Percentiles rank a stretch among this genome's conserved stretches.
Conservation (phyloP, 2,888 invertebrate species). For the Poecilobothrus nobilitatus region DNA sequence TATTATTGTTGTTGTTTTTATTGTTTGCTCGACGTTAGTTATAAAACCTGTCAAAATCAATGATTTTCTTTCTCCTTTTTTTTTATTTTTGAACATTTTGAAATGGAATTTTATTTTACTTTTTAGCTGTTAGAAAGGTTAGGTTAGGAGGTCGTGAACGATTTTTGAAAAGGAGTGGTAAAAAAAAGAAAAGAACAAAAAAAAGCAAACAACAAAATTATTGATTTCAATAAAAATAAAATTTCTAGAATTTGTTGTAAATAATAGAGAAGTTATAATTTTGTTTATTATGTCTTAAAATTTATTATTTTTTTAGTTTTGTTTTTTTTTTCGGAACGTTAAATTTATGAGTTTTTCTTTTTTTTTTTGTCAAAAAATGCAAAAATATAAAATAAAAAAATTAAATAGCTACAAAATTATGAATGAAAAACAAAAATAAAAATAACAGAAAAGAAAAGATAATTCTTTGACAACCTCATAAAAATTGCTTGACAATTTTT, state of each 20-base stretch:
- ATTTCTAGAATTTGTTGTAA: background rate
- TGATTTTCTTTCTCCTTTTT: background rate
- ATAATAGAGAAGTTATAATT: background rate
- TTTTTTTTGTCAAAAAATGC: too few relatives aligned
- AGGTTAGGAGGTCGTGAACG: background rate
- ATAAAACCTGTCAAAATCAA: background rate
- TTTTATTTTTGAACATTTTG: background rate
- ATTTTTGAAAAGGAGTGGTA: background rate
- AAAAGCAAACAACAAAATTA: background rate
- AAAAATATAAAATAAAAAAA: too few relatives aligned
- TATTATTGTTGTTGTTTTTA: too few relatives aligned
- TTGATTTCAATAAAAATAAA: background rate
- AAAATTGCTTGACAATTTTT: too few relatives aligned
- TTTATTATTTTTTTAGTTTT: background rate
- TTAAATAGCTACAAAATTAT: too few relatives aligned
- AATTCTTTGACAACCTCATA: too few relatives aligned
- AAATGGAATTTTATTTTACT: background rate
- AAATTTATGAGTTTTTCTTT: background rate
- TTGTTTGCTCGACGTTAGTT: background rate
- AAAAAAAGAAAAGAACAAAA: background rate
- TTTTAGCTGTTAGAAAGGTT: background rate
- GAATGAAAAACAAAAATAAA: too few relatives aligned
- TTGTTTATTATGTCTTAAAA: background rate
- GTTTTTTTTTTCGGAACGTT: too few relatives aligned
- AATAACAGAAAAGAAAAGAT: too few relatives aligned